A percentile compares a stretch with the other conserved stretches of the same genome.
Conservation (phyloP, 2,888 invertebrate genomes). For the Eristalis tenax region DNA sequence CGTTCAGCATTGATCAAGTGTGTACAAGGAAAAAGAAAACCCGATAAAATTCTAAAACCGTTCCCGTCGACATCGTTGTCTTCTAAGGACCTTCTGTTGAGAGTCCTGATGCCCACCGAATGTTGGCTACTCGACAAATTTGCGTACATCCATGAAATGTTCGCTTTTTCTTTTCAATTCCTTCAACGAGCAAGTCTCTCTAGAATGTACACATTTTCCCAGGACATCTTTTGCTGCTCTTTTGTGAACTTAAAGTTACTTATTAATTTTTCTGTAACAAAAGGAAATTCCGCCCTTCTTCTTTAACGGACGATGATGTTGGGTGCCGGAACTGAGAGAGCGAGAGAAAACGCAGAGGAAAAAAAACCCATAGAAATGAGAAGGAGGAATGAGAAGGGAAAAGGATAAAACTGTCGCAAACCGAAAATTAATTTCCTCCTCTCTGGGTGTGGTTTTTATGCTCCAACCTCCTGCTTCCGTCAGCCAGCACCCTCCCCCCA, state of each 20-base stretch:
- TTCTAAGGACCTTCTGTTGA: not conserved
- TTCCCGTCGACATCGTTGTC: constrained; percentile 21
- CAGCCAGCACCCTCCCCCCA: not conserved
- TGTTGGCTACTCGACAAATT: not conserved
- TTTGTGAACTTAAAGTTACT: constrained; percentile 39
- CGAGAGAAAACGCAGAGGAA: not conserved
- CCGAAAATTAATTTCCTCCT: constrained; percentile 63
- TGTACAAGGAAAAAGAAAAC: not conserved
- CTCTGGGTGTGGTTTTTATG: constrained; percentile 55
- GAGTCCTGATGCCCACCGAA: not conserved
- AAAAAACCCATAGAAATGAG: not conserved
- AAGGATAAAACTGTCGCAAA: constrained; percentile 54
- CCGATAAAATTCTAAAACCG: constrained; percentile 3
- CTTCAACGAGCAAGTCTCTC: not conserved
- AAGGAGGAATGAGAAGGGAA: not conserved
- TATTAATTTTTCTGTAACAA: constrained; percentile 55
- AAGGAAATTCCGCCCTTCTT: constrained; percentile 1
- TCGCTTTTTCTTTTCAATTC: not conserved
- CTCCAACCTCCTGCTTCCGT: not conserved
- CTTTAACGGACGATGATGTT: constrained; percentile 44
- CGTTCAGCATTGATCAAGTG: constrained; percentile 34
- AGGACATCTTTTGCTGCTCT: not conserved
- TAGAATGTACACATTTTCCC: not conserved
- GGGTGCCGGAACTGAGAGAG: constrained; percentile 17
- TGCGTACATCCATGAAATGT: not conserved